A percentile compares a stretch with the other conserved stretches of the same genome.
These are phyloP conservation scores for Eptatretus burgeri DNA, from an alignment of 2,113 vertebrate genomes.

Conservation along the genomic window DNA sequence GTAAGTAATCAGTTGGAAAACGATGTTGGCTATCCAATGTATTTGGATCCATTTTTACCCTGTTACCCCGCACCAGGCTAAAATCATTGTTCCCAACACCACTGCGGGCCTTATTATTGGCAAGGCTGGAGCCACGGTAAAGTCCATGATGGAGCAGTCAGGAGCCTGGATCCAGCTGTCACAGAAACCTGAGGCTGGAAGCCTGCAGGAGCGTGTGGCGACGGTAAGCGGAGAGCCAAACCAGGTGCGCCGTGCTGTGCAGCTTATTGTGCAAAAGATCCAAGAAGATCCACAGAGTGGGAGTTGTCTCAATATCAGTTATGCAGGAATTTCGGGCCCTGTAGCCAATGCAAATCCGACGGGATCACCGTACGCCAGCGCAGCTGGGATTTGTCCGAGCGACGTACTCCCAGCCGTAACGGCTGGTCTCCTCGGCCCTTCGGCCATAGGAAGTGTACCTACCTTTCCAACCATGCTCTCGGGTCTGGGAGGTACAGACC, in stretches of 20 bases:
- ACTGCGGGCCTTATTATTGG: conserved; percentile 67
- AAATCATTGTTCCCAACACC: conserved; percentile 70
- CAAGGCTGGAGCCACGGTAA: conserved; percentile 56
- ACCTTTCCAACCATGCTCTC: conserved; percentile 48
- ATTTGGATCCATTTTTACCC: no score
- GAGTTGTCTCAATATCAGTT: conserved; percentile 76
- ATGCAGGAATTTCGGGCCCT: conserved; percentile 58
- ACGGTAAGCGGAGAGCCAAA: conserved; percentile 59
- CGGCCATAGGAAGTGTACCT: conserved; percentile 34
- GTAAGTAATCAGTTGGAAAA: no score
- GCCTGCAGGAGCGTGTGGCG: conserved; percentile 64
- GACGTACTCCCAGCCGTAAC: conserved; percentile 32
- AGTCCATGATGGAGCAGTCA: conserved; percentile 70
- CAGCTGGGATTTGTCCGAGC: conserved; percentile 38
- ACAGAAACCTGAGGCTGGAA: conserved; percentile 64
- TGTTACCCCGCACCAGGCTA: conserved; percentile 23
- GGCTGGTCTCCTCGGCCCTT: conserved; percentile 45
- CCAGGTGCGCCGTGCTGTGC: conserved; percentile 58
- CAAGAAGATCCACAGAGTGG: conserved; percentile 74
- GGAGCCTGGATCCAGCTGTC: conserved; percentile 76
- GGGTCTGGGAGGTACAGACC: conserved; percentile 55
- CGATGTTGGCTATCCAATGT: no score
- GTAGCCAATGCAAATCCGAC: conserved; percentile 82
- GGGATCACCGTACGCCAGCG: conserved; percentile 68
- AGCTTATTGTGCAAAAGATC: conserved; percentile 73